A percentile compares a stretch with the other conserved stretches of the same genome.
Conservation (phyloP, 2,113 vertebrate genomes). For the Alligator mississippiensis region DNA sequence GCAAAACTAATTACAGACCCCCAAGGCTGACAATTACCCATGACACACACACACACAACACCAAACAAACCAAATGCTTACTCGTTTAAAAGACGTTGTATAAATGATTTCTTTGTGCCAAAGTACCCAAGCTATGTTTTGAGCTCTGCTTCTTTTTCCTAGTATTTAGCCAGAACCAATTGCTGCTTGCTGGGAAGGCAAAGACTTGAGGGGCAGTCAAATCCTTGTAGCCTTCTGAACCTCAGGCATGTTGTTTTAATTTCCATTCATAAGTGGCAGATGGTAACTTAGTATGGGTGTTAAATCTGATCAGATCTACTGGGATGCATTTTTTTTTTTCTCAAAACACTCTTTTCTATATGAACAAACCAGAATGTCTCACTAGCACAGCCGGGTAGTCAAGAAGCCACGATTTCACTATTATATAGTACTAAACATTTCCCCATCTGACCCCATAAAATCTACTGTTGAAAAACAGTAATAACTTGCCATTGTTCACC, state of each 20-base stretch:
- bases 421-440: not conserved
- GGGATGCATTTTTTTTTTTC: not conserved
- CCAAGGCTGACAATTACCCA: slow-evolving; percentile 1
- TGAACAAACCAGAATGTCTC: slow-evolving; percentile 20
- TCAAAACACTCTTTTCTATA: slow-evolving; percentile 13
- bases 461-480: not conserved
- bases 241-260: slow-evolving; percentile 16
- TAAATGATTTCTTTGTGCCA: slow-evolving; percentile 1
- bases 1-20: slow-evolving; percentile 37
- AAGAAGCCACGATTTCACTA: not conserved
- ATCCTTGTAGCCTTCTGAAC: slow-evolving; percentile 22
- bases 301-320: slow-evolving; percentile 33
- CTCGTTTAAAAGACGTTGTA: not conserved
- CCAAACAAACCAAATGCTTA: not conserved
- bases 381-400: not conserved
- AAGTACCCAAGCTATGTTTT: not conserved
- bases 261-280: slow-evolving; percentile 42
- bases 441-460: not conserved
- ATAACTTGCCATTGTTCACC: not conserved
- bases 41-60: not conserved
- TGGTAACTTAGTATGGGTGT: slow-evolving; percentile 62
- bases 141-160: not conserved
- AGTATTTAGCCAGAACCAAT: not conserved
- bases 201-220: not conserved
- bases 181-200: not conserved